phyloP scores from a whole-genome alignment of 92 coral and sea anemone species.

The Virgularia gustaviana region DNA sequence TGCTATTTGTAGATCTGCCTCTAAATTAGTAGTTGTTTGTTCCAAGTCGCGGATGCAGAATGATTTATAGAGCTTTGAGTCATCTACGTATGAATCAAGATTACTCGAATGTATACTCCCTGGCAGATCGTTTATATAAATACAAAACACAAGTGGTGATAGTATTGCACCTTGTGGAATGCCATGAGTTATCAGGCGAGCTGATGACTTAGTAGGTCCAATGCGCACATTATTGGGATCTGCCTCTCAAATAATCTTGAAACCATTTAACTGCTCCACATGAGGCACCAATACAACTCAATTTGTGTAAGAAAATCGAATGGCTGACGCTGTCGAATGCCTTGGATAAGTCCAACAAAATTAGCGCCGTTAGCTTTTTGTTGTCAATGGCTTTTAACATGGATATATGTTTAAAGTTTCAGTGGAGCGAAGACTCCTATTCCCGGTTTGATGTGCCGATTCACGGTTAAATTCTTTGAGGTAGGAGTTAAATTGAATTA shows the following conservation, averaged over 20 bases:
- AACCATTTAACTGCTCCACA: not conserved
- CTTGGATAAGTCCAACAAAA: not conserved
- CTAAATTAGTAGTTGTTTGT: slow-evolving; percentile 14
- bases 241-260: not conserved
- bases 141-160: slow-evolving; percentile 37
- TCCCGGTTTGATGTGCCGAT: slow-evolving; percentile 1
- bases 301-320: no score
- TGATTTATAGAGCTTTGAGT: not conserved
- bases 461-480: not conserved
- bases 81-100: slow-evolving; percentile 16
- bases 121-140: slow-evolving; percentile 22
- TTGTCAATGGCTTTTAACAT: slow-evolving; percentile 3
- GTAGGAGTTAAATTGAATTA: not conserved
- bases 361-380: not conserved
- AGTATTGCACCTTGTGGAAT: slow-evolving; percentile 22
- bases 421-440: not conserved
- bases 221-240: slow-evolving; percentile 13
- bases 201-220: slow-evolving; percentile 12
- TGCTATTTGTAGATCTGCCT: slow-evolving; percentile 41
- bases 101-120: not conserved
- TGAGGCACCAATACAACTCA: slow-evolving; percentile 15
- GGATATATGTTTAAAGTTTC: not conserved
- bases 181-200: slow-evolving; percentile 24
- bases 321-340: not conserved
- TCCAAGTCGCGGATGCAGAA: not conserved